These are phyloP conservation scores for Drosophila chauvacae DNA, from an alignment of 1,140 invertebrate genomes.

Conservation along the genomic window DNA sequence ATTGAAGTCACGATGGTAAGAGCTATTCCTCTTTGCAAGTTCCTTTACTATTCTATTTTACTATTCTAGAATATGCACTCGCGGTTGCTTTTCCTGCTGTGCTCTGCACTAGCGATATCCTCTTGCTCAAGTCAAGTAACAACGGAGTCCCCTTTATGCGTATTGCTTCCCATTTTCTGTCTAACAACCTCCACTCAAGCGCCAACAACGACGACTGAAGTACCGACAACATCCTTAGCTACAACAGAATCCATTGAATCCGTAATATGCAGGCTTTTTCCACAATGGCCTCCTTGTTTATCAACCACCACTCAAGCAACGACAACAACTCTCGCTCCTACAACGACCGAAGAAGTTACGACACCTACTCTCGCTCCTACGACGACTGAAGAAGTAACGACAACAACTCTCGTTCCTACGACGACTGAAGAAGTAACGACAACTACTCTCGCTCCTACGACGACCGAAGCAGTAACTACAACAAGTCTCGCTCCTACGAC, in stretches of 20 bases:
- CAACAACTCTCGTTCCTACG: too few relatives aligned
- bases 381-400: too few relatives aligned
- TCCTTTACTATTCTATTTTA: neutral
- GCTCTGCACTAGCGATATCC: slow-evolving; percentile 4
- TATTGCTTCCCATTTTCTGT: neutral
- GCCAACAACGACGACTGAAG: slow-evolving; percentile 1
- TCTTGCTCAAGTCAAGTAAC: neutral
- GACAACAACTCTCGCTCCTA: neutral
- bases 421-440: too few relatives aligned
- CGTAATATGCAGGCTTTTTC: neutral
- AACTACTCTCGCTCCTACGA: too few relatives aligned
- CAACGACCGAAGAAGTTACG: neutral
- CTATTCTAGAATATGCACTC: neutral
- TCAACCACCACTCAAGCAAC: neutral
- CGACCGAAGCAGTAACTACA: too few relatives aligned
- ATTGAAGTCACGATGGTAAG: slow-evolving; percentile 19
- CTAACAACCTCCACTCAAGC: neutral
- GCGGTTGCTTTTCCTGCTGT: neutral
- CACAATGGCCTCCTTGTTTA: neutral
- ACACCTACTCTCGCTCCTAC: neutral
- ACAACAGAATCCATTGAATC: neutral
- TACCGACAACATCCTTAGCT: neutral
- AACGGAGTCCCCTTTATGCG: neutral
- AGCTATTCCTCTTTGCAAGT: neutral
- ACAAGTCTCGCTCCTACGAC: too few relatives aligned